Evolutionary conservation across 2,113 vertebrate species (phyloP).

Genomic region (Parotia lawesii): DNA sequence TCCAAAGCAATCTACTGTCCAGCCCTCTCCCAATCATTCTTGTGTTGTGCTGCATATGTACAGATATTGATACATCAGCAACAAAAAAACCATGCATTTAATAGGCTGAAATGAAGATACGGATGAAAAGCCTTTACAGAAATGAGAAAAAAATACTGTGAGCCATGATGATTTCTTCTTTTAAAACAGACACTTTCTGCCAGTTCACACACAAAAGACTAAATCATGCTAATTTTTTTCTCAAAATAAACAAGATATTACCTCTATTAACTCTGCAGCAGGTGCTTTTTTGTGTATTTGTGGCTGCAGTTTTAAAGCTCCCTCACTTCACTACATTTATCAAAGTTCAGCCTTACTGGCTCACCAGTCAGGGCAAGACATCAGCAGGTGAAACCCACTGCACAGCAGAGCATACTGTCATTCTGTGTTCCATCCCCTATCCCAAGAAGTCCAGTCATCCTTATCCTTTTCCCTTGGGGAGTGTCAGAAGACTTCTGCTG

Average conservation of each 20-base stretch:
- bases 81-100: neutral
- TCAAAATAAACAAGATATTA: neutral
- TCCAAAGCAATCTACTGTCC: neutral
- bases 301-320: neutral
- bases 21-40: neutral
- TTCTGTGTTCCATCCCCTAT: neutral
- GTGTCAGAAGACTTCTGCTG: neutral
- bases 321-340: neutral
- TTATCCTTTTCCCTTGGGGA: neutral
- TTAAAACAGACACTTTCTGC: neutral
- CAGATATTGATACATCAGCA: neutral
- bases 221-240: neutral
- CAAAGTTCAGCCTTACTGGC: neutral
- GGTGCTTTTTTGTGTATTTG: neutral
- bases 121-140: neutral
- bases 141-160: neutral
- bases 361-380: neutral
- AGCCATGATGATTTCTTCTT: neutral
- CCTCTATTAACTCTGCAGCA: neutral
- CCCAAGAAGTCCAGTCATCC: neutral
- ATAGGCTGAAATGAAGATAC: neutral
- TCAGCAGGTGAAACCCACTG: neutral
- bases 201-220: neutral
- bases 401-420: neutral
- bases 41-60: neutral